Base-by-base conservation (phyloP, 2,888 invertebrate species). In the Pseudococcus viburni region DNA sequence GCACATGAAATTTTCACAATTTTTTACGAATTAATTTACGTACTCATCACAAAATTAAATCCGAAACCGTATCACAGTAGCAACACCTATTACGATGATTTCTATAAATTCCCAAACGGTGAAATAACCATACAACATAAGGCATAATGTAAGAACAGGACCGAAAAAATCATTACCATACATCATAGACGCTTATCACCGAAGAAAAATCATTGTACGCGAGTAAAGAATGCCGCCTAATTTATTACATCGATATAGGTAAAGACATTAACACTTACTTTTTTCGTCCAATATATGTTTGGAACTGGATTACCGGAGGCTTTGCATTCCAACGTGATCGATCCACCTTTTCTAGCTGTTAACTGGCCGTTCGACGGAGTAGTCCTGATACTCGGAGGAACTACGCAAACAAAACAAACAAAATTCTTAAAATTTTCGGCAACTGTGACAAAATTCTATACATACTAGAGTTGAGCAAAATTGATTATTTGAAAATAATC, bases 281-380 rank as follows among this genome's bases (percentile, higher is more conserved):
- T 93, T 91, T 94, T 94, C 89, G 94, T 94, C 95, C 95, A 95
- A 19, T 93, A 93, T 89, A 95, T 95, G 42, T 93, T 93, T 1
- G 95, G 95, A 55, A 95, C 94, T 0, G 95, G 95, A 92, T 95
- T 95, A n/a, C 95, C 95, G 0, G 94, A 94, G 0, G 95, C 95
- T 89, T 94, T 92, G 90, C 95, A 95, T 91, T 95, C 94, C 88
- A 95, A 91, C 51, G 94, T 94, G 1, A 94, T 94, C 0, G 94
- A 94, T 15, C 94, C 94, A 0, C 94, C 95, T 89, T 95, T 93
- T 83, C 95, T 91, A 15, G 95, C 95, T 55, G 94, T 94, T 84
- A 95, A 93, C 90, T 94, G 94, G 6, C 94, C 92, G 42, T 92
- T 94, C 90, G 94, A 94, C 5, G 95, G 95, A 73, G 94, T 93